Base-by-base conservation (phyloP, 1,140 invertebrate genomes). In the Trichonephila clavipes region DNA sequence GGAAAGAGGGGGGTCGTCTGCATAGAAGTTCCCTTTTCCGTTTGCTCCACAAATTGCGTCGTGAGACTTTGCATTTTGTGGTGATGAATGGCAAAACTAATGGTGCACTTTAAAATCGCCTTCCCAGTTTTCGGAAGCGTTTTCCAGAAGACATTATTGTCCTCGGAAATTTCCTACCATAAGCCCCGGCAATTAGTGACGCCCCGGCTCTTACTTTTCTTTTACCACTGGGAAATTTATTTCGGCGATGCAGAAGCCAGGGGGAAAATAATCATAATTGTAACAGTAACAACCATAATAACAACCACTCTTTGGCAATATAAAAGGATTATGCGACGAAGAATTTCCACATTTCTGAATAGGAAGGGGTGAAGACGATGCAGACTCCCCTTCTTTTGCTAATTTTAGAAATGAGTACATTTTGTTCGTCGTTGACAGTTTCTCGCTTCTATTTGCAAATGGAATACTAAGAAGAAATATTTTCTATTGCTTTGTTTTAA, bases 181-280 rank as follows among this genome's bases (percentile, higher is more conserved):
- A 85, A 81, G 90, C 90, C 40, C 28, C 12, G 40, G 90, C 90
- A 92, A 92, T 92, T 92, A 92, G 90, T n/a, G 14, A 2, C 40
- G 24, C n/a, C n/a, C 51, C 51, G 24, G 19, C 58, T 34, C 16
- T 90, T 82, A 72, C 40, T 90, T 72, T 77, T 58, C 34, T 85
- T 51, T 69, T 59, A 92, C 90, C 90, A 85, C 81, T 34, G 90
- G 90, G 90, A 92, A 92, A 92, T 92, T 92, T 92, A 92, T 92
- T 51, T 85, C 81, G 58, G 62, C 28, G 82, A 72, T 28, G 21
- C 34, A 12, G 21, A 62, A 40, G 14, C 40, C 16, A 61, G 34
- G 24, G 72, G 24, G 59, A 92, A 81, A 61, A 90, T 90, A 72
- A 61, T 72, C 81, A 90, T 62, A 90, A 90, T 34, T 62, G 61